Conservation (phyloP, 1,140 invertebrate genomes). For the Idris sp. region DNA sequence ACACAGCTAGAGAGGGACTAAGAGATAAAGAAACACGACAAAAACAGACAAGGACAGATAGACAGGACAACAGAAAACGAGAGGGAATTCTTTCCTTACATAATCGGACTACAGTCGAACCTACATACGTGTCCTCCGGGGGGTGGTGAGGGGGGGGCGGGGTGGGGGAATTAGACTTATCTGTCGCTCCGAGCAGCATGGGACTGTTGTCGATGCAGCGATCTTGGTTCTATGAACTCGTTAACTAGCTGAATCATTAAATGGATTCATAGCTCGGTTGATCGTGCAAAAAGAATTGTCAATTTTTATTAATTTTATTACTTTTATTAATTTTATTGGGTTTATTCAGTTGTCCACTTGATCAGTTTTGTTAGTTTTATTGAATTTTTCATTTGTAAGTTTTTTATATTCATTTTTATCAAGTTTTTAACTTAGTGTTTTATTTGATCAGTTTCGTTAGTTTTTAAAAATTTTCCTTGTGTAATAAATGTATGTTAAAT, state of each 20-base stretch:
- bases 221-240: slow-evolving; percentile 64
- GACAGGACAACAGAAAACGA: slow-evolving; percentile 49
- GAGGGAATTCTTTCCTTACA: slow-evolving; percentile 60
- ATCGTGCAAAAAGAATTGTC: slow-evolving; percentile 24
- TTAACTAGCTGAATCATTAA: slow-evolving; percentile 64
- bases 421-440: no score
- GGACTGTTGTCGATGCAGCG: slow-evolving; percentile 51
- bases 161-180: slow-evolving; percentile 34
- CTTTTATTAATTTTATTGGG: no score
- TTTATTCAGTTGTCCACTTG: no score
- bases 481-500: no score
- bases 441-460: no score
- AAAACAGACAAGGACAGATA: slow-evolving; percentile 32
- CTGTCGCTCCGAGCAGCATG: slow-evolving; percentile 30
- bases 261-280: slow-evolving; percentile 43
- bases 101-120: slow-evolving; percentile 60
- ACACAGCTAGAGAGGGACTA: slow-evolving; percentile 46
- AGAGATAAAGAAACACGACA: slow-evolving; percentile 9
- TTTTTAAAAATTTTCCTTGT: no score
- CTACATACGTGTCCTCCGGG: slow-evolving; percentile 47
- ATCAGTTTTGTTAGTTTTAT: no score
- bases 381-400: no score
- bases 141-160: slow-evolving; percentile 4
- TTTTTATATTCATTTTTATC: no score
- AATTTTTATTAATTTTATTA: no score